Evolutionary conservation across 2,888 invertebrate species (phyloP).

Genomic region (Carterocephalus palaemon): DNA sequence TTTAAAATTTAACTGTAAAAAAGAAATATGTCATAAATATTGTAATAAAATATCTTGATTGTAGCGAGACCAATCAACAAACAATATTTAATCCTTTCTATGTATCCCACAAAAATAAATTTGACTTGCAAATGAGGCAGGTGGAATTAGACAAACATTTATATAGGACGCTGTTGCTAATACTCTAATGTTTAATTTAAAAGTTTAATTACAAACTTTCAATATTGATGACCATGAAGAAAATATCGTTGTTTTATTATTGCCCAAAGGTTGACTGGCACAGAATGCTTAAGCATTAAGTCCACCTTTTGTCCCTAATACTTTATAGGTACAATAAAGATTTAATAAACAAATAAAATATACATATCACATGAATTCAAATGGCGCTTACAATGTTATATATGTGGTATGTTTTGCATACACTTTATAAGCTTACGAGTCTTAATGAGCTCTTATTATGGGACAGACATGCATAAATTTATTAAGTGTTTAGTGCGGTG

Average conservation of each 20-base stretch:
- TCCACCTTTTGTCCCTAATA: no score
- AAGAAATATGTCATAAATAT: no score
- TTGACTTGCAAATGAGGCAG: constrained; percentile 5
- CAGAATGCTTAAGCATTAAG: no score
- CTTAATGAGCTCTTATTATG: constrained; percentile 3
- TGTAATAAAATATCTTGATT: neutral
- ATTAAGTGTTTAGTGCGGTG: neutral
- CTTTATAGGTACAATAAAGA: no score
- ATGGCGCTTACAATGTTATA: no score
- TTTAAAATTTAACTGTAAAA: no score
- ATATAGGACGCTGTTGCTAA: neutral
- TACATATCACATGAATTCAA: no score
- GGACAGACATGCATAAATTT: neutral
- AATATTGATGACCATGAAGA: constrained; percentile 1
- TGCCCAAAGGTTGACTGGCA: no score
- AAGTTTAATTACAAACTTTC: neutral
- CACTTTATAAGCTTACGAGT: neutral
- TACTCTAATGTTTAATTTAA: neutral
- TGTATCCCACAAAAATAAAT: neutral
- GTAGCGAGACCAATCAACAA: neutral
- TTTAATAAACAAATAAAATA: no score
- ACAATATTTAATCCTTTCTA: neutral
- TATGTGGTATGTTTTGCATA: neutral
- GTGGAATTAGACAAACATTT: neutral
- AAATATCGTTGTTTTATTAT: no score